Evolutionary conservation across 2,888 invertebrate genomes (phyloP).

Genomic region (Drosophila emarginata): DNA sequence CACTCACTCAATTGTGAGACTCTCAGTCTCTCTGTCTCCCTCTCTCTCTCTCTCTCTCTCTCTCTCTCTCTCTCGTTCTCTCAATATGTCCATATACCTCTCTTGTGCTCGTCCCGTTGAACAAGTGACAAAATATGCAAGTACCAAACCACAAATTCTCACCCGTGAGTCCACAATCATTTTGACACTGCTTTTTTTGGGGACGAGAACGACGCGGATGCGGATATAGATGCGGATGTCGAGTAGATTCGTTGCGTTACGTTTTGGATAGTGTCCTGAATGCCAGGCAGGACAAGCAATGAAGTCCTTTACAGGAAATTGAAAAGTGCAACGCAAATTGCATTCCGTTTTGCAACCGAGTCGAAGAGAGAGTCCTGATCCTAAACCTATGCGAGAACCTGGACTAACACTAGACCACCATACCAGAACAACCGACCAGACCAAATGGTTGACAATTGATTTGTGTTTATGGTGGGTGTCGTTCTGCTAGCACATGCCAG

Average conservation of each 20-base stretch:
- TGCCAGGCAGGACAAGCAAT: slow-evolving; percentile 40
- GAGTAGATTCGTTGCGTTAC: slow-evolving; percentile 63
- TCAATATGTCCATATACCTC: slow-evolving; percentile 19
- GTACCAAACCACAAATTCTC: slow-evolving; percentile 78
- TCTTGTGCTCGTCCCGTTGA: slow-evolving; percentile 12
- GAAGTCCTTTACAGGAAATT: slow-evolving; percentile 66
- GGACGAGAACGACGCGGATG: slow-evolving; percentile 38
- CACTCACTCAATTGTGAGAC: background rate
- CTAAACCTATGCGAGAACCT: background rate
- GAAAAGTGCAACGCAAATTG: slow-evolving; percentile 75
- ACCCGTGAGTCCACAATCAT: slow-evolving; percentile 77
- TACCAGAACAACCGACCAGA: slow-evolving; percentile 34
- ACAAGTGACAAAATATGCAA: slow-evolving; percentile 77
- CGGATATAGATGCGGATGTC: slow-evolving; percentile 39
- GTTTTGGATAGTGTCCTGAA: slow-evolving; percentile 67
- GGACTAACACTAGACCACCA: slow-evolving; percentile 2
- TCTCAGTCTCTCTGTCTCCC: slow-evolving; percentile 2
- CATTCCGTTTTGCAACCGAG: slow-evolving; percentile 55
- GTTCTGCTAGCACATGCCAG: slow-evolving; percentile 21
- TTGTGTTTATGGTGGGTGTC: slow-evolving; percentile 66
- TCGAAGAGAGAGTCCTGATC: background rate
- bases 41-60: slow-evolving; percentile 7
- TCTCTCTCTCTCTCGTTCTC: background rate
- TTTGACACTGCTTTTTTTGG: slow-evolving; percentile 68
- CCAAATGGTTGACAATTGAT: slow-evolving; percentile 75